phyloP scores from a whole-genome alignment of 2,797 vertebrate species.

The Argyrosomus regius region DNA sequence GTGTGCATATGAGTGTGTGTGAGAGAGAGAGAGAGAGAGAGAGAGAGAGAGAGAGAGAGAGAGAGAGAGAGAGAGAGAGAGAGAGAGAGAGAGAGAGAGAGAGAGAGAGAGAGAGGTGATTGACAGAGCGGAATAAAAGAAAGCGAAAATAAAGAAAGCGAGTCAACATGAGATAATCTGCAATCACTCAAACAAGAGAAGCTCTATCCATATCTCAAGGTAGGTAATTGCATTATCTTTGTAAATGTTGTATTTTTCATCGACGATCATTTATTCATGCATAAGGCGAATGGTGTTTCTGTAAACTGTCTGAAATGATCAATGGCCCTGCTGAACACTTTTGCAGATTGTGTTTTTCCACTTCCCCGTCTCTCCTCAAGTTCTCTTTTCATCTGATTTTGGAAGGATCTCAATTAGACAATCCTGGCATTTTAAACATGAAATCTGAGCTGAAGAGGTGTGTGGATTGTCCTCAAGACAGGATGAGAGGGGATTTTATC shows the following conservation, averaged over 20 bases:
- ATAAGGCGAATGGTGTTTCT: conserved; percentile 39
- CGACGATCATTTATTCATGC: conserved; percentile 69
- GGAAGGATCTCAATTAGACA: conserved; percentile 54
- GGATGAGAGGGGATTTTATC: conserved; percentile 35
- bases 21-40: neutral
- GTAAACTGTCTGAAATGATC: conserved; percentile 67
- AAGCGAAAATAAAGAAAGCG: conserved; percentile 24
- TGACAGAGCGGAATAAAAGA: neutral
- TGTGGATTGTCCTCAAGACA: neutral
- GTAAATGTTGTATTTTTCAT: conserved; percentile 69
- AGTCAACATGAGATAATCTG: conserved; percentile 19
- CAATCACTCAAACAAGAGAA: conserved; percentile 44
- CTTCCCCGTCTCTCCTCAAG: neutral
- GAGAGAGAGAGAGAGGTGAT: neutral
- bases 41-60: neutral
- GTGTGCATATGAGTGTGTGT: neutral
- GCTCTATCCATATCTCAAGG: conserved; percentile 42
- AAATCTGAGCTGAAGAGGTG: conserved; percentile 33
- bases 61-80: neutral
- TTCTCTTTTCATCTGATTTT: conserved; percentile 29
- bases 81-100: neutral
- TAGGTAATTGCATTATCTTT: conserved; percentile 70
- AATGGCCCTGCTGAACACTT: conserved; percentile 39
- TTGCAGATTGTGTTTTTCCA: conserved; percentile 24
- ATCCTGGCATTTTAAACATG: conserved; percentile 48